Percentiles rank a stretch among this genome's conserved stretches.
These are phyloP conservation scores for Amiota communis DNA, from an alignment of 2,888 invertebrate genomes.

Conservation along the genomic window DNA sequence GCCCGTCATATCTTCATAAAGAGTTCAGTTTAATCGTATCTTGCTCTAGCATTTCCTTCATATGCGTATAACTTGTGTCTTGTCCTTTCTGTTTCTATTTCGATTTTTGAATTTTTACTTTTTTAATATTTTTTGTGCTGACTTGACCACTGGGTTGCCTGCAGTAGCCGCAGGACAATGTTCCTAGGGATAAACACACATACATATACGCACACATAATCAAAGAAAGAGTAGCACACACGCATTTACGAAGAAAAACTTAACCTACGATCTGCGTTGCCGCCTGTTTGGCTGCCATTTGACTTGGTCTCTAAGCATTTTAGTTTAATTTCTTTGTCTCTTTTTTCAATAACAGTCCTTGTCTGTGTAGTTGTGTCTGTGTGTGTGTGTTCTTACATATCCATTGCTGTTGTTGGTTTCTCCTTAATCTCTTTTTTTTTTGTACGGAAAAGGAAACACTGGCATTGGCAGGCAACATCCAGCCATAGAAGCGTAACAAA, in stretches of 20 bases:
- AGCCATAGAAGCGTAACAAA: conserved; percentile 4
- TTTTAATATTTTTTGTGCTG: conserved; percentile 2
- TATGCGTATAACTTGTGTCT: background rate
- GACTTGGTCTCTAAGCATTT: background rate
- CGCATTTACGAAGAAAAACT: background rate
- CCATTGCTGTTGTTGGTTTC: conserved; percentile 43
- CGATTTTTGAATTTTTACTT: background rate
- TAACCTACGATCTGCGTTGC: conserved; percentile 20
- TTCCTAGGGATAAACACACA: conserved; percentile 2
- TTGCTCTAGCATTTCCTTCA: background rate
- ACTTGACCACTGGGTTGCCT: conserved; percentile 17
- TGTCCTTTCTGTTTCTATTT: background rate
- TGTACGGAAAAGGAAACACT: conserved; percentile 62
- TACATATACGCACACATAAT: background rate
- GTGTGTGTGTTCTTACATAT: conserved; percentile 57
- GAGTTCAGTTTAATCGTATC: too few relatives aligned
- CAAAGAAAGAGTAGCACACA: background rate
- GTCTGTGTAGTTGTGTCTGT: background rate
- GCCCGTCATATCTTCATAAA: background rate
- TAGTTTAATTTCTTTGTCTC: too few relatives aligned
- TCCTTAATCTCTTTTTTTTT: too few relatives aligned
- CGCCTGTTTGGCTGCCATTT: conserved; percentile 12
- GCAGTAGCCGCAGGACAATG: conserved; percentile 4
- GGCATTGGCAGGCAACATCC: conserved; percentile 59
- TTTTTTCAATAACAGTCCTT: background rate